Conservation (phyloP, 2,113 vertebrate genomes). For the Meles meles region DNA sequence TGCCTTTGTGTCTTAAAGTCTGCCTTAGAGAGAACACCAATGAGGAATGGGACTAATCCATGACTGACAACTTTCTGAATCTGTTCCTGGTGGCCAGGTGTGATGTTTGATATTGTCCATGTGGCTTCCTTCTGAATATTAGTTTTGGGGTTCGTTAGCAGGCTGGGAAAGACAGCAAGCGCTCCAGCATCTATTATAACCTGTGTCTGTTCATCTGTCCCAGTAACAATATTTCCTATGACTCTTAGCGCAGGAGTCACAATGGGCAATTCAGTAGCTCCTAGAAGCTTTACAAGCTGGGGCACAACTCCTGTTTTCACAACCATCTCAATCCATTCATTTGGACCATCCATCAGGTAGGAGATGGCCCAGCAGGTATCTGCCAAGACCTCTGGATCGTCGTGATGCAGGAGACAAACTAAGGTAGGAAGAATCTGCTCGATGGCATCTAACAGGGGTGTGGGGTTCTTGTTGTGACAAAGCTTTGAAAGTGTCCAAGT, state of each 20-base stretch:
- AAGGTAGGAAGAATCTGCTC: slow-evolving; percentile 91
- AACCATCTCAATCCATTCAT: slow-evolving; percentile 94
- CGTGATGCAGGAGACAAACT: slow-evolving; percentile 85
- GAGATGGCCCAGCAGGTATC: slow-evolving; percentile 95
- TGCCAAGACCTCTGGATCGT: slow-evolving; percentile 89
- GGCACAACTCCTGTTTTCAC: slow-evolving; percentile 90
- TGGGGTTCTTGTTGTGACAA: slow-evolving; percentile 97
- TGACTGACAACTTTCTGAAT: slow-evolving; percentile 93
- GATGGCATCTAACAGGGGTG: slow-evolving; percentile 90
- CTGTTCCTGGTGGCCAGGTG: slow-evolving; percentile 91
- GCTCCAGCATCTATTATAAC: slow-evolving; percentile 90
- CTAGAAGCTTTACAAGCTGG: slow-evolving; percentile 90
- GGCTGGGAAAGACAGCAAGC: slow-evolving; percentile 84
- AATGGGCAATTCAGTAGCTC: slow-evolving; percentile 86
- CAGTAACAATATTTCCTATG: slow-evolving; percentile 95
- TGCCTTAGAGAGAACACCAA: too few species aligned
- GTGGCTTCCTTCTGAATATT: slow-evolving; percentile 96
- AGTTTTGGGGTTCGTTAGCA: slow-evolving; percentile 87
- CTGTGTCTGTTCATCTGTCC: slow-evolving; percentile 96
- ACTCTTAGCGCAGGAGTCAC: slow-evolving; percentile 91
- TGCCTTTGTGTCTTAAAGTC: too few species aligned
- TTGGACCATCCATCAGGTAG: slow-evolving; percentile 92
- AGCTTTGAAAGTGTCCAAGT: too few species aligned
- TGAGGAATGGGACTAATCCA: slow-evolving; percentile 90
- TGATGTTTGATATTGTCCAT: slow-evolving; percentile 96